These are phyloP conservation scores for Brenthis hecate DNA, from an alignment of 2,888 invertebrate genomes.

Conservation along the genomic window DNA sequence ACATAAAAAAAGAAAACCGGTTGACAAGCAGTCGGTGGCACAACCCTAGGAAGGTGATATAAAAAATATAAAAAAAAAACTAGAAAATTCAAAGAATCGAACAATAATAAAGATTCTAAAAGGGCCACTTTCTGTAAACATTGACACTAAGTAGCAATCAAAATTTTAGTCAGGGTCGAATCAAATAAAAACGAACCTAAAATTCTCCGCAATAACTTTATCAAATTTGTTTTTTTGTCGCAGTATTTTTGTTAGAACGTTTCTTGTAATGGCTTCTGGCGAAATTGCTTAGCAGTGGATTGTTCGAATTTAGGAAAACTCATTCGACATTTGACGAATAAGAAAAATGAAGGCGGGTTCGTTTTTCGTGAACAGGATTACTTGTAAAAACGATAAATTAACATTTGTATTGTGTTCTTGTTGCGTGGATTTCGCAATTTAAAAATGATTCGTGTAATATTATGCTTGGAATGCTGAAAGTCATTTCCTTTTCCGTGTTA, in stretches of 20 bases:
- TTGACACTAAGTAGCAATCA: constrained; percentile 14
- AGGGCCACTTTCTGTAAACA: not conserved
- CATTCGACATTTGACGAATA: constrained; percentile 28
- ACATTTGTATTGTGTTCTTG: constrained; percentile 11
- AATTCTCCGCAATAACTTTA: constrained; percentile 19
- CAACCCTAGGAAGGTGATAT: no score
- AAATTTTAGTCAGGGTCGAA: constrained; percentile 10
- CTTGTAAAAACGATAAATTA: constrained; percentile 16
- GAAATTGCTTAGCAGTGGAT: constrained; percentile 32
- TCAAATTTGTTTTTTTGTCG: constrained; percentile 18
- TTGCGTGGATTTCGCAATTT: constrained; percentile 19
- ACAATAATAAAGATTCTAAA: no score
- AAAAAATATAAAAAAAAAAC: no score
- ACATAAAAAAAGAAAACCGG: no score
- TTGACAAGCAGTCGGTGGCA: no score
- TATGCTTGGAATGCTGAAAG: constrained; percentile 14
- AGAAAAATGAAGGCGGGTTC: constrained; percentile 23
- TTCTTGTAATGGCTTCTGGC: constrained; percentile 18
- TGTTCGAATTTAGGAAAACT: constrained; percentile 27
- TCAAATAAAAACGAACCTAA: constrained; percentile 11
- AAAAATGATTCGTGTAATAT: constrained; percentile 20
- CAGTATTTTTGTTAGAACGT: constrained; percentile 23
- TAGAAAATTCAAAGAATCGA: no score
- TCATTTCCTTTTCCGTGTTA: constrained; percentile 8
- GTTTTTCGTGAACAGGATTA: constrained; percentile 18